Evolutionary conservation across 1,140 invertebrate genomes (phyloP), one percentile per base, ranked within the genome.

Genomic region (Tribolium madens): DNA sequence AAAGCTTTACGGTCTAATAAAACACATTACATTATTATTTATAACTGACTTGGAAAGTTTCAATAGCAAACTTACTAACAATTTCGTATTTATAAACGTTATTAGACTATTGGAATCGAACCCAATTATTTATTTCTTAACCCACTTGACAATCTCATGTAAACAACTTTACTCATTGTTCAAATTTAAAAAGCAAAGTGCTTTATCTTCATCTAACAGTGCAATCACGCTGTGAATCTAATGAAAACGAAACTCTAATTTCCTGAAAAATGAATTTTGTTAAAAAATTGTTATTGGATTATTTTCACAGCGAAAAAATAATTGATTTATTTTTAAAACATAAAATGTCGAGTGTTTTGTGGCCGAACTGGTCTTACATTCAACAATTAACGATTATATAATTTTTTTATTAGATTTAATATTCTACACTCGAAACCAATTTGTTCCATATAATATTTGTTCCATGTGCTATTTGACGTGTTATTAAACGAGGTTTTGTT

Each of bases 371-470:
- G n/a, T 4, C 21, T 26, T 4, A 3, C 21, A 26, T 26, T 26
- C 6, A 26, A 26, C 2, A 26, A 26, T 26, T 26, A 3, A n/a
- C n/a, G 3, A 1, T 26, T 26, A 53, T n/a, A n/a, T n/a, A n/a
- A n/a, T n/a, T 14, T 53, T 3, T 9, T 9, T 52, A 14, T 52
- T 2, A 15, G 5, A 7, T 52, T 52, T 52, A 52, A 14, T 15
- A 52, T 52, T 52, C 50, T 3, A 5, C 50, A 52, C 50, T n/a
- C 50, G 13, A 14, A 52, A 52, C 50, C 50, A 52, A 15, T 52
- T 52, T 52, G 50, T 52, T 52, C 50, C 50, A 52, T 52, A 15
- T 52, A 52, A 52, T 52, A 14, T 52, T 52, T n/a, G n/a, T n/a
- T n/a, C n/a, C n/a, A n/a, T n/a, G 14, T 52, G 50, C 50, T 52